A percentile compares a stretch with the other conserved stretches of the same genome.
Conservation (phyloP, 2,888 invertebrate species). For the Blastobasis lacticolella region DNA sequence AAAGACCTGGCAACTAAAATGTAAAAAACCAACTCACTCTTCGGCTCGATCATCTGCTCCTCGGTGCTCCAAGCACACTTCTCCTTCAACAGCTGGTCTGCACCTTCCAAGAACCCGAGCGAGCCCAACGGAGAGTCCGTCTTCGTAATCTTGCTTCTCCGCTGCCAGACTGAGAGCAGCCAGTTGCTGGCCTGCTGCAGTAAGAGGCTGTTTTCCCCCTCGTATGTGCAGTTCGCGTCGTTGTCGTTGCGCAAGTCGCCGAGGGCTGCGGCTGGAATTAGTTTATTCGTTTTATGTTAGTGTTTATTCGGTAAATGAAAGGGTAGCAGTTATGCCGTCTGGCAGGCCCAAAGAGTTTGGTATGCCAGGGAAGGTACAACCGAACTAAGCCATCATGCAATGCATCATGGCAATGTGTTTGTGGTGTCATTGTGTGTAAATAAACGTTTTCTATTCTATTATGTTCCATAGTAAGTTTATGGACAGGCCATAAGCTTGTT, state of each 20-base stretch:
- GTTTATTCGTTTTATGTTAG: too few species aligned
- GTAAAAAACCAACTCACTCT: conserved; percentile 49
- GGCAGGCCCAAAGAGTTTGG: too few species aligned
- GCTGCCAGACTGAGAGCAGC: conserved; percentile 78
- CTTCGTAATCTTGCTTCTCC: conserved; percentile 37
- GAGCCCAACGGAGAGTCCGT: conserved; percentile 78
- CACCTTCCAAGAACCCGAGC: conserved; percentile 76
- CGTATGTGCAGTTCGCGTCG: conserved; percentile 92
- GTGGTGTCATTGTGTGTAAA: too few species aligned
- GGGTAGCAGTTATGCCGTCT: too few species aligned
- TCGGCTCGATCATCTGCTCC: conserved; percentile 66
- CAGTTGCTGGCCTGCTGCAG: conserved; percentile 92
- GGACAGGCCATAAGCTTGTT: too few species aligned
- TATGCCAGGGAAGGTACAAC: too few species aligned
- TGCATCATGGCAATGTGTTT: too few species aligned
- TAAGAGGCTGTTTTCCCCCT: conserved; percentile 93
- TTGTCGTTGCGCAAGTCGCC: conserved; percentile 85
- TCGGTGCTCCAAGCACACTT: conserved; percentile 64
- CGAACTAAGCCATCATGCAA: too few species aligned
- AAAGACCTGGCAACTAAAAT: too few species aligned
- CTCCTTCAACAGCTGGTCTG: conserved; percentile 64
- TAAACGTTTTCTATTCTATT: too few species aligned
- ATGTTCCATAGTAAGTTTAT: too few species aligned
- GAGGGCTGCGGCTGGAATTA: conserved; percentile 77
- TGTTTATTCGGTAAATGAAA: too few species aligned